Base-by-base conservation (phyloP, 2,113 vertebrate genomes). In the Etia nguti region DNA sequence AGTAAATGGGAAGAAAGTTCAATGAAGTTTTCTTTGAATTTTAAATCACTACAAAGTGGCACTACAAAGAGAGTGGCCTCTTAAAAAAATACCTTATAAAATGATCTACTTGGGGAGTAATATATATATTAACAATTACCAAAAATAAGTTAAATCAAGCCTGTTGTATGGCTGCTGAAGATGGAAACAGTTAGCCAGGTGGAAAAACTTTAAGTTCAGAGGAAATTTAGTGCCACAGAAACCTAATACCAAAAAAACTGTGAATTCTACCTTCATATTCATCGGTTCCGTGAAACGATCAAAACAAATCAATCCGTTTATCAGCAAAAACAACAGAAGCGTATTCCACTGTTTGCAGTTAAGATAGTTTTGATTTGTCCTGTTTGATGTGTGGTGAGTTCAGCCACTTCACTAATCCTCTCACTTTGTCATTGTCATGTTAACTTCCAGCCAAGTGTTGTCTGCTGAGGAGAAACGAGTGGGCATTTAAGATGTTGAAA, bases 361-460 rank as follows among this genome's bases (percentile, higher is more conserved):
- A 80, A 87, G 86, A 86, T 15, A 84, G 83, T 93, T 94, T 90
- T 89, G 85, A 85, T 94, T 90, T 93, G 92, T 89, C 80, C 16
- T 79, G 87, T 90, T 89, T 95, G 90, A 95, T 94, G 83, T 93
- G 82, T 24, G 1, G n/a, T 24, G 68, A 90, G 92, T 94, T 94
- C 91, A 92, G 87, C 84, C 9, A 10, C 73, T 31, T 85, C 85
- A 57, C 79, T 93, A 93, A 89, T 92, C 90, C 57, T 87, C 55
- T 91, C 85, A 87, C 87, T 46, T 77, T 77, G 85, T 70, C 92
- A 92, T 95, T 95, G 31, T 93, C 85, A 93, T 95, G 93, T 31
- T 89, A 94, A 95, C 43, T 8, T 41, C 15, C 83, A 82, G 91
- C 84, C 81, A 73, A 90, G 57, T 36, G 29, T 90, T 81, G 90